Evolutionary conservation across 2,797 vertebrate genomes (phyloP).

Genomic region (Artibeus jamaicensis): DNA sequence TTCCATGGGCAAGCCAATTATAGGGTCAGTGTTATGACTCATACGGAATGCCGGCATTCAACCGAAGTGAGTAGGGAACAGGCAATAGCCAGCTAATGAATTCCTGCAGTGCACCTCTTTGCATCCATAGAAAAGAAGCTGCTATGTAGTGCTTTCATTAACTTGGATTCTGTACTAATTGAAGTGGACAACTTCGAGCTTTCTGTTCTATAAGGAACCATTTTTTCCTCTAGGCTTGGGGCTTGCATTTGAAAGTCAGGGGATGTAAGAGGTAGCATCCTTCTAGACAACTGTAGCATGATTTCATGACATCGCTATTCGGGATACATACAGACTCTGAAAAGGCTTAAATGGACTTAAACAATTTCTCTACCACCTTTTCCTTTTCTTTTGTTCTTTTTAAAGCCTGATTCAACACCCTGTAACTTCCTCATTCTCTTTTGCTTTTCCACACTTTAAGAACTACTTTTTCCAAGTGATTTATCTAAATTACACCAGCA

Average conservation of each 20-base stretch:
- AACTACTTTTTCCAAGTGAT: slow-evolving; percentile 52
- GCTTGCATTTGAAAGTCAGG: background rate
- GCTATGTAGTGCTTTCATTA: background rate
- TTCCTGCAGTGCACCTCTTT: background rate
- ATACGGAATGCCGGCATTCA: background rate
- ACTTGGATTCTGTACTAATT: background rate
- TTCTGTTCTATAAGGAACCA: background rate
- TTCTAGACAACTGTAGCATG: background rate
- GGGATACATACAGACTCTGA: background rate
- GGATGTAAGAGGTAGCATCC: background rate
- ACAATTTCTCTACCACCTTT: background rate
- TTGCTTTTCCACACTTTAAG: slow-evolving; percentile 36
- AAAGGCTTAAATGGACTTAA: background rate
- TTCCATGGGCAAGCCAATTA: background rate
- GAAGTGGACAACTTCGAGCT: background rate
- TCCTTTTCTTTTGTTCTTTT: background rate
- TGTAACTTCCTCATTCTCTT: background rate
- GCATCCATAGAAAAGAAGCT: background rate
- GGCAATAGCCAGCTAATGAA: background rate
- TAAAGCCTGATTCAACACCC: background rate
- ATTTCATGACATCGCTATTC: background rate
- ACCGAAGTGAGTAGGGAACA: background rate
- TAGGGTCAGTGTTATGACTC: background rate
- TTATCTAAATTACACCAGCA: slow-evolving; percentile 50
- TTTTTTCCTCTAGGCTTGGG: background rate